Evolutionary conservation across 1,140 invertebrate species (phyloP).

Genomic region (Caenorhabditis inopinata): DNA sequence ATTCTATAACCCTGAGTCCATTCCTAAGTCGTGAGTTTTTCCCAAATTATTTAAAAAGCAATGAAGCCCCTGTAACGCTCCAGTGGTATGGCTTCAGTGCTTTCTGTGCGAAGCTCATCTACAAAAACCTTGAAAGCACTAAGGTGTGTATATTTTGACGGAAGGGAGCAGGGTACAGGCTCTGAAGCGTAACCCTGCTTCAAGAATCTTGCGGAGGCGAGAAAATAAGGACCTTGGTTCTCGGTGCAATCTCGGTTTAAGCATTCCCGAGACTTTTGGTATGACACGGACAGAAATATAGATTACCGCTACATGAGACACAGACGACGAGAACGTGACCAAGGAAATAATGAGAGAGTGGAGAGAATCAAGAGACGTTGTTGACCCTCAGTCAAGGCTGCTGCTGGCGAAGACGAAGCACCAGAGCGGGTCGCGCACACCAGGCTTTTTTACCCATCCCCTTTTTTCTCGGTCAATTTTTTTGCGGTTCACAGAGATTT

Average conservation of each 20-base stretch:
- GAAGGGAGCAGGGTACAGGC: too few relatives aligned
- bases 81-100: background rate
- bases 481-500: background rate
- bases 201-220: background rate
- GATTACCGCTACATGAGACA: background rate
- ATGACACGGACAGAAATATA: background rate
- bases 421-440: background rate
- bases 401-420: background rate
- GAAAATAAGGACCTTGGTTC: background rate
- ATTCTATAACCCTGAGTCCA: background rate
- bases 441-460: background rate
- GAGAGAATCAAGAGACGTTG: background rate
- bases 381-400: conserved; percentile 9
- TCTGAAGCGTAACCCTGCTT: background rate
- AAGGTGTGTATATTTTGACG: too few relatives aligned
- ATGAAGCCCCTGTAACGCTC: background rate
- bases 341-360: background rate
- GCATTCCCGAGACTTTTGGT: background rate
- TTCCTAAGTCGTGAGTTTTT: background rate
- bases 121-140: too few relatives aligned
- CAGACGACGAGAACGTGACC: background rate
- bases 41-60: background rate
- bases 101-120: background rate
- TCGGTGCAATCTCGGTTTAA: background rate
- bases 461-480: background rate